Base-by-base conservation (phyloP, 1,140 invertebrate species). In the Drosophila pruinosa region DNA sequence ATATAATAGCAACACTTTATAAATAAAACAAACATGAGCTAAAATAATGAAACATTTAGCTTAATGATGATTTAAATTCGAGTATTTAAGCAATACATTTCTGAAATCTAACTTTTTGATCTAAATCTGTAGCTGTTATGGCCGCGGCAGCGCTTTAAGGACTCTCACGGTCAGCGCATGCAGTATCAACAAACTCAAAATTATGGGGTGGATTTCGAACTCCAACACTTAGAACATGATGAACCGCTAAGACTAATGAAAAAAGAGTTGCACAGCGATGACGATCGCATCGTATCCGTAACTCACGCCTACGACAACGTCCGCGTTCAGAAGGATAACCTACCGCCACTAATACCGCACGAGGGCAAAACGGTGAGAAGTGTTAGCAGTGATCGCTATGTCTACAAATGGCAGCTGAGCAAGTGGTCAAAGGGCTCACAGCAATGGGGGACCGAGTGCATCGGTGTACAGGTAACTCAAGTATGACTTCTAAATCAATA, bases 351-450 rank as follows among this genome's bases (percentile, higher is more conserved):
- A n/a, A n/a, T n/a, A n/a, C n/a, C n/a, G n/a, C n/a, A n/a, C n/a
- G n/a, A n/a, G n/a, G n/a, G n/a, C 52, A 45, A 12, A 4, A 22
- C 22, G 5, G 7, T 3, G 22, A 28, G 28, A 24, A 57, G 50
- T 28, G 12, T 24, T 6, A 17, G 21, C 8, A 62, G 14, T 31
- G 93, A 93, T 34, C 93, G 93, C 59, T 91, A 95, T 62, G 93
- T 94, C 78, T 97, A 96, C 85, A 94, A 95, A 76, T 98, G 96
- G 97, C 92, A 94, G 65, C 94, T 95, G 4, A 95, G 95, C 1
- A 94, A 96, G 21, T 98, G 97, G 97, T 96, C 96, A 1, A 92
- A 94, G 22, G 99, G 98, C 91, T 97, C 96, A 2, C 95, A 96
- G 78, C 94, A 95, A 6, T 99, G 97, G 88, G 97, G 97, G 5